Percentiles rank a stretch among this genome's conserved stretches.
phyloP scores from a whole-genome alignment of 2,797 vertebrate genomes.

The Cossypha polioptera region DNA sequence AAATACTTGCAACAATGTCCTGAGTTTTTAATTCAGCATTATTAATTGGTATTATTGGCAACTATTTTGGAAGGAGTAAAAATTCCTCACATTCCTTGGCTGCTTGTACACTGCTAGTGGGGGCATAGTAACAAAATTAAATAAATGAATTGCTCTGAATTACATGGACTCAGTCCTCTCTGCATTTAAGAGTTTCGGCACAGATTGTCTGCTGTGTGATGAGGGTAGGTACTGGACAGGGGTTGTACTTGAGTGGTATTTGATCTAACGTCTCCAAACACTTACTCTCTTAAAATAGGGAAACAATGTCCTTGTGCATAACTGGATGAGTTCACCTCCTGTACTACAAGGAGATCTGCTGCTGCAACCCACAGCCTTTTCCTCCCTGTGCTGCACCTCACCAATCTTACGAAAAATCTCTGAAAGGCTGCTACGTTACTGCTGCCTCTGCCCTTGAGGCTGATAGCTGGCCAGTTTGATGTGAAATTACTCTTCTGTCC shows the following conservation, averaged over 20 bases:
- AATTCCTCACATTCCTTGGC: background rate
- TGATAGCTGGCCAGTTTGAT: background rate
- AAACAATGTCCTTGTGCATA: background rate
- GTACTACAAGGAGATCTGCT: background rate
- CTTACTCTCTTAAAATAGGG: background rate
- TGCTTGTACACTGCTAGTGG: background rate
- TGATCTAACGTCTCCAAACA: background rate
- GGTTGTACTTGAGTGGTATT: background rate
- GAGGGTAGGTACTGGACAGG: background rate
- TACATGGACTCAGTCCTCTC: background rate
- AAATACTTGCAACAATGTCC: background rate
- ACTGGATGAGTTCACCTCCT: background rate
- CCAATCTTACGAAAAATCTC: background rate
- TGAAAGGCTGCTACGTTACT: background rate
- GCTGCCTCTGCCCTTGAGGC: background rate
- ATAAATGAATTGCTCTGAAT: background rate
- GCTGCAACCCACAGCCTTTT: background rate
- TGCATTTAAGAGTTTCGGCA: background rate
- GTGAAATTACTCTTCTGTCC: background rate
- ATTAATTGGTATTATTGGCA: background rate
- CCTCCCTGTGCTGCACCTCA: background rate
- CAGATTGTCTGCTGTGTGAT: background rate
- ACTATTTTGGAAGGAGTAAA: background rate
- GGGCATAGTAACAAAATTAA: background rate
- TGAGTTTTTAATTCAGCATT: background rate